Evolutionary conservation across 1,140 invertebrate species (phyloP), one percentile per base, ranked within the genome.

Genomic region (Apolygus lucorum): DNA sequence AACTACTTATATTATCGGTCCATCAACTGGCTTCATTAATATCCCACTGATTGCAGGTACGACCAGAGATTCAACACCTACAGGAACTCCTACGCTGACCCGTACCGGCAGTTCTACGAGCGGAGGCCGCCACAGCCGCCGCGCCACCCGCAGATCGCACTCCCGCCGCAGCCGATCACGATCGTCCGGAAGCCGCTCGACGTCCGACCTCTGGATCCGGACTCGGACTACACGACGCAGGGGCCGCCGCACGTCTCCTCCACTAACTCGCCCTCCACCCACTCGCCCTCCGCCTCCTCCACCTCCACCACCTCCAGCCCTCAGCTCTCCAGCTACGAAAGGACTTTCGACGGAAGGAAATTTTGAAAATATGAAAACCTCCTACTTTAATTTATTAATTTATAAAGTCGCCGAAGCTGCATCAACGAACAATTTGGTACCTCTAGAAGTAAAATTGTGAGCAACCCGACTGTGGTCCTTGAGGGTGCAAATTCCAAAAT

Each of bases 271-370:
- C 28, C 27, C 1, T 21, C 64, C 21, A n/a, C n/a, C n/a, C n/a
- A n/a, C n/a, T 28, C 28, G n/a, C 28, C 64, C 1, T 42, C 27
- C 13, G n/a, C 27, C 11, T 70, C 34, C 8, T 29, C 68, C 22
- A 21, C 68, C 21, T 27, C 62, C 4, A 11, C 68, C 13, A 63
- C 59, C 22, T 62, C 54, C 28, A 34, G 59, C 8, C 24, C 34
- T 2, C 29, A 68, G 11, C 34, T 68, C 24, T 68, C 67, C 4
- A 52, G 49, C 28, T 69, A 28, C 28, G 68, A 69, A 69, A 63
- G 68, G 54, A 34, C 68, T 25, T 69, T 69, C 34, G 63, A 69
- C n/a, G n/a, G n/a, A n/a, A n/a, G n/a, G n/a, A n/a, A n/a, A n/a
- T n/a, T n/a, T n/a, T n/a, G n/a, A n/a, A n/a, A n/a, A n/a, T n/a